Evolutionary conservation across 1,140 invertebrate genomes (phyloP).

Genomic region (Brevipalpus yothersi): DNA sequence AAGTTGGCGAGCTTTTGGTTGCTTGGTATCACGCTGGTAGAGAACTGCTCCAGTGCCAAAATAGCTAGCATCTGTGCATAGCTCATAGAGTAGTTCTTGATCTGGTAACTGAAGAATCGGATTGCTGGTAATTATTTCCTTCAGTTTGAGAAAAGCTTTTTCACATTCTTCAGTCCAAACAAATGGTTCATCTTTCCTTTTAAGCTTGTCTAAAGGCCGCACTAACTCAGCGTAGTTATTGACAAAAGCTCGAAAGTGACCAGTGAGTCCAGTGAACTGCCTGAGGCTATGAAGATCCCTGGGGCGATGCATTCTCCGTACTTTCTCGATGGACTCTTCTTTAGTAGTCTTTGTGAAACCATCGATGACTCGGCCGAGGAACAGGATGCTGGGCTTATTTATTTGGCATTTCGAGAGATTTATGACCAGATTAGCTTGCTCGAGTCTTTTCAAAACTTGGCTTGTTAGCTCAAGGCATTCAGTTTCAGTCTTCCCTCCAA

Average conservation of each 20-base stretch:
- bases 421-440: not conserved
- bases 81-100: not conserved
- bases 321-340: not conserved
- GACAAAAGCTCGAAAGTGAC: not conserved
- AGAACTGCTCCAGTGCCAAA: not conserved
- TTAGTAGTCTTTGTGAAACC: not conserved
- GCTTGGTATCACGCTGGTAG: not conserved
- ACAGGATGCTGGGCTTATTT: not conserved
- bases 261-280: not conserved
- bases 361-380: not conserved
- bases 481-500: not conserved
- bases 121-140: not conserved
- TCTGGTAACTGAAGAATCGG: not conserved
- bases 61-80: not conserved
- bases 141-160: not conserved
- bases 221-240: not conserved
- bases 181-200: not conserved
- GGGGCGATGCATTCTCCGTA: not conserved
- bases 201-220: not conserved
- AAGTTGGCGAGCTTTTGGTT: not conserved
- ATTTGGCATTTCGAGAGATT: not conserved
- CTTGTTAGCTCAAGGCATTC: not conserved
- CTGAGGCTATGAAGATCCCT: not conserved
- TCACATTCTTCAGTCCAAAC: not conserved
- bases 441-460: not conserved